Conservation (phyloP, 2,113 vertebrate species). For the Orycteropus afer region DNA sequence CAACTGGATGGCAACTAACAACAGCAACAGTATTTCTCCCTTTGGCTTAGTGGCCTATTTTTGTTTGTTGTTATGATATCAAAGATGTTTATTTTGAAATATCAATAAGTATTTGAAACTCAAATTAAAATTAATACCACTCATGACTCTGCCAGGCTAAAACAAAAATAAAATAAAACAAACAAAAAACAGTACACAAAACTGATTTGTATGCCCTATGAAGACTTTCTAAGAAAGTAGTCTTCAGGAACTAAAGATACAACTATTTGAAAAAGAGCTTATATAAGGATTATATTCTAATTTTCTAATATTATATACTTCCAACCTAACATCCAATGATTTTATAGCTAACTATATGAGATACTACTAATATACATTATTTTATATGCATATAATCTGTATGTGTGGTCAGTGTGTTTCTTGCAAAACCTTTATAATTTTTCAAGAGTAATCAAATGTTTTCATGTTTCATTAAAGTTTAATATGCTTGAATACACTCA, state of each 20-base stretch:
- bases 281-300: not conserved
- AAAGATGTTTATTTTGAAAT: not conserved
- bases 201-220: not conserved
- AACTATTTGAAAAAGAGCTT: not conserved
- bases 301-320: not conserved
- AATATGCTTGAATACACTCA: no score
- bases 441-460: not conserved
- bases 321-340: not conserved
- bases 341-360: not conserved
- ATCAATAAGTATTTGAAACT: not conserved
- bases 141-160: not conserved
- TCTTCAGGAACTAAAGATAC: not conserved
- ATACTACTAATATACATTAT: not conserved
- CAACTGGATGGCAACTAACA: not conserved
- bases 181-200: not conserved
- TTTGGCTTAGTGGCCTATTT: not conserved
- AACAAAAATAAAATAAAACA: not conserved
- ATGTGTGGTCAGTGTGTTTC: not conserved
- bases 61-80: not conserved
- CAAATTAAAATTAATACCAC: not conserved
- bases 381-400: not conserved
- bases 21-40: not conserved
- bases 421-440: not conserved
- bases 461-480: not conserved
- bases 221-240: not conserved